Evolutionary conservation across 2,888 invertebrate species (phyloP), one percentile per base, ranked within the genome.

Genomic region (Aporophyla nigra): DNA sequence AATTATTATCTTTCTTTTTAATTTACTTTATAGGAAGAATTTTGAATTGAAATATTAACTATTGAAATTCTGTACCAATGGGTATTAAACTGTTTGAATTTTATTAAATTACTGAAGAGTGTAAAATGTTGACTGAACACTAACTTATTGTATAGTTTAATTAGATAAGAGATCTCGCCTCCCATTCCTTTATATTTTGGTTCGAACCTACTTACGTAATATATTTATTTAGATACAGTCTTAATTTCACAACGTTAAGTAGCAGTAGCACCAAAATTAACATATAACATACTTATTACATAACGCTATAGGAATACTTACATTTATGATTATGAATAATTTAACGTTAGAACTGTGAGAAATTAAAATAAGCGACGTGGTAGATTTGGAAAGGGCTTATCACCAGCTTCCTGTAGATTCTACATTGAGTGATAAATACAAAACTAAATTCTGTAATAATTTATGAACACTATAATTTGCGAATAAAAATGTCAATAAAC

Each of bases 201-300:
- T 90, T 86, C 81, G 71, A 80, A 85, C 84, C 84, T 83, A 75
- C 73, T 80, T 74, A 72, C 62, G 71, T 76, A 79, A 62, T 70
- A 73, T 68, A 63, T 78, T 74, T 81, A 84, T 81, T 87, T 84
- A 85, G 78, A 88, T 91, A 93, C 94, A 94, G 95, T 94, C 94
- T 94, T 92, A 91, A 81, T 84, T 89, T 93, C 92, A 93, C 92
- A 91, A 93, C 92, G 78, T 86, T 85, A 74, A 82, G 88, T 91
- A 93, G 94, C 93, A 93, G 63, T 78, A 80, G 83, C 80, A 85
- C 76, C 68, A 74, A 75, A 65, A 66, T 66, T 74, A 83, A 27
- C 24, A 71, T 69, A 14, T 27, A 43, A 71, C 43, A 49, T 72
- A 66, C 40, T 27, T 51, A 71, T 58, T 66, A 71, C 49, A 27